Evolutionary conservation across 2,113 vertebrate genomes (phyloP), one percentile per base, ranked within the genome.

Genomic region (Plotosus lineatus): DNA sequence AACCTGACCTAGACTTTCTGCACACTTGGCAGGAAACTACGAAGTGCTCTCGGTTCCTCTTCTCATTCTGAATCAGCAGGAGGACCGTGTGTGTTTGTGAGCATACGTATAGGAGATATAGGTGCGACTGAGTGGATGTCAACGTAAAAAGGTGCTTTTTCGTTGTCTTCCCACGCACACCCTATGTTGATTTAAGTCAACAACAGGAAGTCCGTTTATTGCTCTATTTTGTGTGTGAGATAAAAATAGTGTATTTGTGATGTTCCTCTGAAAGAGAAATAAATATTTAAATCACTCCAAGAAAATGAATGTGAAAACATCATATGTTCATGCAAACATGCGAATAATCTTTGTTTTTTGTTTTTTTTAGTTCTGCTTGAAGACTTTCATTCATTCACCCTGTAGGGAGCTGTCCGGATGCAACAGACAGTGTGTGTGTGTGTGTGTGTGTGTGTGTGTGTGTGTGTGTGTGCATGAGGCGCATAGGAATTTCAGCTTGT

Each of bases 41-140:
- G 94, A 92, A 90, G 91, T 90, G 93, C 92, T 94, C 94, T 93
- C 93, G 95, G 96, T 97, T 97, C 96, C 96, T 93, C 92, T 95
- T 94, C 95, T 96, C 94, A 91, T 78, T 94, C 87, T 94, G 94
- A 95, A 93, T 94, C 90, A 90, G 91, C 91, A 91, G 85, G 87
- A 82, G 86, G 89, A 89, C 82, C 81, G 21, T 82, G 53, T 82
- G 72, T 50, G 11, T 75, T 83, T 55, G 79, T 60, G 68, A 68
- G 42, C 36, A 53, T 23, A 60, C 33, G 33, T 60, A 63, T 75
- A 68, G 42, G 46, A 50, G 76, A 82, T 79, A 50, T 73, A 76
- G 46, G 72, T 82, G 77, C 53, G 33, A 72, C 50, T 73, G n/a
- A 69, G 68, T 74, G 38, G 55, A 83, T 78, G 74, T 80, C 38